These are phyloP conservation scores for Ceriagrion tenellum DNA, from an alignment of 2,888 invertebrate species.

Conservation along the genomic window DNA sequence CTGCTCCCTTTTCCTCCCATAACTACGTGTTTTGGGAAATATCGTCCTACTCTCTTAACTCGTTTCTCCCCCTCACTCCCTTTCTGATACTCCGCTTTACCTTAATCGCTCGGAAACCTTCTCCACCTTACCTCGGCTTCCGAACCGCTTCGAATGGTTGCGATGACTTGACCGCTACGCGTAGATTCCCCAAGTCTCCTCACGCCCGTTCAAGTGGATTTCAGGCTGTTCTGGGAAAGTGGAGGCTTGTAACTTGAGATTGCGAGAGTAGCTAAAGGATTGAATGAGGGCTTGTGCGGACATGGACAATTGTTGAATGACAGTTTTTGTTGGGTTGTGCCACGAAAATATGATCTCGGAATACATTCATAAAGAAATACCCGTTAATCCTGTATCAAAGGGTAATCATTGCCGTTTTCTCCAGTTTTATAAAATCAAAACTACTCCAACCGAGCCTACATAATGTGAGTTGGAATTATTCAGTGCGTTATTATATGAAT, in stretches of 20 bases:
- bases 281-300: neutral
- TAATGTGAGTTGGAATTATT: too few species aligned
- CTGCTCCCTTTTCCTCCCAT: too few species aligned
- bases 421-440: too few species aligned
- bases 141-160: neutral
- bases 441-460: too few species aligned
- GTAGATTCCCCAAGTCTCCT: neutral
- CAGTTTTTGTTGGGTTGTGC: neutral
- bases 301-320: neutral
- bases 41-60: neutral
- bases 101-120: neutral
- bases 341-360: too few species aligned
- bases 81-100: neutral
- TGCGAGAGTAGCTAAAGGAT: slow-evolving; percentile 32
- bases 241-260: neutral
- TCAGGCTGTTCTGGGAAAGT: neutral
- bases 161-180: neutral
- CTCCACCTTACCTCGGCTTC: neutral
- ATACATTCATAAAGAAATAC: too few species aligned
- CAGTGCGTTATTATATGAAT: too few species aligned
- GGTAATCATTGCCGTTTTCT: too few species aligned
- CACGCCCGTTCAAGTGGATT: neutral
- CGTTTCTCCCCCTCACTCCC: neutral
- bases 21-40: neutral
- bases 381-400: too few species aligned